Base-by-base conservation (phyloP, 2,113 vertebrate genomes). In the Oreochromis tanganicae region DNA sequence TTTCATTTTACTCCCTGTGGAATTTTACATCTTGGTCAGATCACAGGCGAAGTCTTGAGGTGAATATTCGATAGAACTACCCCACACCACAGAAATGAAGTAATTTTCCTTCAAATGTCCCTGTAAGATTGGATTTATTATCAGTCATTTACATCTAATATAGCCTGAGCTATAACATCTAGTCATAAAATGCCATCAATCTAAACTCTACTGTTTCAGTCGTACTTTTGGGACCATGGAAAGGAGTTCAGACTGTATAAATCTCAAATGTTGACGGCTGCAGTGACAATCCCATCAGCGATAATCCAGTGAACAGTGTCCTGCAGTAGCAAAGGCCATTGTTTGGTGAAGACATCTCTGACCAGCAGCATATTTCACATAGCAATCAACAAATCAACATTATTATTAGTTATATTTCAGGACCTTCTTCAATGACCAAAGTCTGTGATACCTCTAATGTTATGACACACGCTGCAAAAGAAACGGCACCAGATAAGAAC, bases 81-180 rank as follows among this genome's bases (percentile, higher is more conserved):
- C 87, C 80, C 24, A 83, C 54, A 93, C 89, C 71, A 88, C 81
- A 88, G 89, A 89, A 91, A 90, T 87, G 85, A 93, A 93, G 92
- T 93, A 43, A 94, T 94, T 94, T 95, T 87, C 93, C 91, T 93
- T 94, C 86, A 93, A 95, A 95, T 91, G 91, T 90, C 90, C 91
- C 89, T 92, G 90, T 95, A 90, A 94, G 91, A 94, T 93, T 93
- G 90, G 91, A 94, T 95, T 94, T 94, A 95, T 95, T 94, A 94
- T 93, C 94, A 92, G 93, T 93, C 88, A 95, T 95, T 95, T 95
- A 91, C 88, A 95, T 94, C 93, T 91, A 93, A 90, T 93, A 92
- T 86, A 41, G 90, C 84, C 89, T 56, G 88, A 91, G 91, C 92
- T 93, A 89, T 92, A 92, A 94, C 92, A 93, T 90, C 85, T 24